Evolutionary conservation across 2,113 vertebrate species (phyloP).

Genomic region (Triplophysa dalaica): DNA sequence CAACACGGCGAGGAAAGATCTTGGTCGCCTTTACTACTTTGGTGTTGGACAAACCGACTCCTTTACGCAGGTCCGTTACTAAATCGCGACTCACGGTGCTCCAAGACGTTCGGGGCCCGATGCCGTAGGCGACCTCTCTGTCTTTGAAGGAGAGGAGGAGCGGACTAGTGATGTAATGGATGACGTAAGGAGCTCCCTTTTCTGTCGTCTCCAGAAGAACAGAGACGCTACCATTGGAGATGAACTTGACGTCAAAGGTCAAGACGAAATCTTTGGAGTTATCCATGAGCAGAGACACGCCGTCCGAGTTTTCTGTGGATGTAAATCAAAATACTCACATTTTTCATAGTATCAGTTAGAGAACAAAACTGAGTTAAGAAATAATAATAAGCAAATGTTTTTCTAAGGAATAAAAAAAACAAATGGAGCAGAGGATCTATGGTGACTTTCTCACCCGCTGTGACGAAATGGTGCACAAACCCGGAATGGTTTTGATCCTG

Average conservation of each 20-base stretch:
- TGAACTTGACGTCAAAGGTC: conserved; percentile 82
- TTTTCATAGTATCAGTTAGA: too few relatives aligned
- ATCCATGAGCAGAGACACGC: conserved; percentile 79
- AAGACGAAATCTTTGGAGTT: conserved; percentile 83
- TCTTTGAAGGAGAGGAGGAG: conserved; percentile 80
- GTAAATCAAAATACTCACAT: conserved; percentile 8
- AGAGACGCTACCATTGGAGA: conserved; percentile 80
- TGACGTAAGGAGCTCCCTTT: conserved; percentile 77
- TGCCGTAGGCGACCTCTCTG: conserved; percentile 79
- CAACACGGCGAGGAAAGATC: conserved; percentile 79
- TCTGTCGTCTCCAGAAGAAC: conserved; percentile 86
- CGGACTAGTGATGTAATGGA: conserved; percentile 80
- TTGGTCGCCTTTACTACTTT: conserved; percentile 84
- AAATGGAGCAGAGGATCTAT: neutral
- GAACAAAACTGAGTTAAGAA: too few relatives aligned
- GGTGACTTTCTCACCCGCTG: conserved; percentile 71
- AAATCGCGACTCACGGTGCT: conserved; percentile 82
- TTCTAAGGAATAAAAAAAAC: neutral
- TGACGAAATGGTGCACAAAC: conserved; percentile 76
- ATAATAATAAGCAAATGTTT: too few relatives aligned
- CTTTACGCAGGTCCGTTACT: conserved; percentile 83
- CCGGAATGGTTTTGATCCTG: conserved; percentile 71
- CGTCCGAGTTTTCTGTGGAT: conserved; percentile 76
- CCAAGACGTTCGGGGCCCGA: conserved; percentile 78
- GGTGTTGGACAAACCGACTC: conserved; percentile 84